Percentiles rank a stretch among this genome's conserved stretches.
Conservation (phyloP, 1,140 invertebrate species). For the Drosophila mojavensis region DNA sequence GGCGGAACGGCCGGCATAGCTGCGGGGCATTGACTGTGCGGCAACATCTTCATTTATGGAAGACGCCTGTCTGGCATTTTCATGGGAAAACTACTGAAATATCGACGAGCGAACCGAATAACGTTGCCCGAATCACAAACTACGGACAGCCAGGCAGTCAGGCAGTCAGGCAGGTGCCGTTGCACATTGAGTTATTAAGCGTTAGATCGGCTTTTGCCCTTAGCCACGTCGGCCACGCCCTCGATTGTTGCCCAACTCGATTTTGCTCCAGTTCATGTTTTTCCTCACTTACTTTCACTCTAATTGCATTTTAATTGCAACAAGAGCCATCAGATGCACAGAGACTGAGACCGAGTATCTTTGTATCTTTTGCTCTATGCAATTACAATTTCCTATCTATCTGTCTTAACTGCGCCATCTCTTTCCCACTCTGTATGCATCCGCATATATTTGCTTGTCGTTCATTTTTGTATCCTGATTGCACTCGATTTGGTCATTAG, state of each 20-base stretch:
- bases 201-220: too few species aligned
- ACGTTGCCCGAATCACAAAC: too few species aligned
- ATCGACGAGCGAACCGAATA: neutral
- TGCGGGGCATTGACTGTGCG: neutral
- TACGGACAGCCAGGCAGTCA: too few species aligned
- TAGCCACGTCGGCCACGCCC: neutral
- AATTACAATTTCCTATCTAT: conserved; percentile 31
- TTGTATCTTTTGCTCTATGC: conserved; percentile 15
- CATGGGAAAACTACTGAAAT: conserved; percentile 40
- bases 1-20: neutral
- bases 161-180: neutral
- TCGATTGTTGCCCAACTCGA: neutral
- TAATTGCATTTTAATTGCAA: conserved; percentile 79
- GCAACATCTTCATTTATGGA: conserved; percentile 30
- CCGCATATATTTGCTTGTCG: conserved; percentile 1
- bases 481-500: conserved; percentile 23
- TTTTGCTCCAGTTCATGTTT: conserved; percentile 2
- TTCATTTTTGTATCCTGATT: conserved; percentile 30
- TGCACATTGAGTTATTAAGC: conserved; percentile 41
- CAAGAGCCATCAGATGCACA: conserved; percentile 1
- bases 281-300: conserved; percentile 38
- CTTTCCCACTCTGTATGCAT: neutral
- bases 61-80: conserved; percentile 31
- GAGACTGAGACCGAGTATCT: conserved; percentile 1
- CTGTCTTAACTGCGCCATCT: conserved; percentile 3